These are phyloP conservation scores for Agrypnus murinus DNA, from an alignment of 2,888 invertebrate genomes.

Conservation along the genomic window DNA sequence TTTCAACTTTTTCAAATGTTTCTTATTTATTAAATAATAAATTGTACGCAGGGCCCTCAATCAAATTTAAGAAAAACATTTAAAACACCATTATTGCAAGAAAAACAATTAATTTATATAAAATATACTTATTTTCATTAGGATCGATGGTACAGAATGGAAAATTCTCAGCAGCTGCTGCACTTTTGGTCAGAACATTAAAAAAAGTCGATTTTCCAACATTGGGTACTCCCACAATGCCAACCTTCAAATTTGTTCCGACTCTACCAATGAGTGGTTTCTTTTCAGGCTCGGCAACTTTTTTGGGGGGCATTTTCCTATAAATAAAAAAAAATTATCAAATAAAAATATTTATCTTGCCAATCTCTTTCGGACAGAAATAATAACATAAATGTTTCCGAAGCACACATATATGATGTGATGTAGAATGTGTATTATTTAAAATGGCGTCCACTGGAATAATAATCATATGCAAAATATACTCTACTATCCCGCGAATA, in stretches of 20 bases:
- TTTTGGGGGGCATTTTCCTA: constrained; percentile 83
- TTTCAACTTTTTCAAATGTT: too few species aligned
- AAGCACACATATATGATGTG: background rate
- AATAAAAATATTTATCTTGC: background rate
- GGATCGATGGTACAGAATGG: constrained; percentile 99
- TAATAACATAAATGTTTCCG: background rate
- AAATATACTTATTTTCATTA: constrained; percentile 97
- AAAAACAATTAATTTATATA: too few species aligned
- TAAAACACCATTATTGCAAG: too few species aligned
- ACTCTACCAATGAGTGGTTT: constrained; percentile 95
- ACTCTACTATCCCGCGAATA: constrained; percentile 61
- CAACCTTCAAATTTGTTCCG: constrained; percentile 96
- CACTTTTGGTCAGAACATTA: constrained; percentile 98
- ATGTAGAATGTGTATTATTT: constrained; percentile 22
- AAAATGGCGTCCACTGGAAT: constrained; percentile 34
- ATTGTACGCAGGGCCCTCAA: too few species aligned
- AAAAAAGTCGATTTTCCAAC: constrained; percentile 99
- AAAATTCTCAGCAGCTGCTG: constrained; percentile 98
- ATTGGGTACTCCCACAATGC: constrained; percentile 97
- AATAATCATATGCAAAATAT: constrained; percentile 66
- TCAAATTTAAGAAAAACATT: too few species aligned
- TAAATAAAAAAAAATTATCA: constrained; percentile 17
- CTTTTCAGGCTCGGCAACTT: constrained; percentile 90
- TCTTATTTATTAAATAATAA: too few species aligned
- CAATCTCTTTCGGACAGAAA: too few species aligned